phyloP scores from a whole-genome alignment of 1,140 invertebrate species.

The Theocolax elegans region DNA sequence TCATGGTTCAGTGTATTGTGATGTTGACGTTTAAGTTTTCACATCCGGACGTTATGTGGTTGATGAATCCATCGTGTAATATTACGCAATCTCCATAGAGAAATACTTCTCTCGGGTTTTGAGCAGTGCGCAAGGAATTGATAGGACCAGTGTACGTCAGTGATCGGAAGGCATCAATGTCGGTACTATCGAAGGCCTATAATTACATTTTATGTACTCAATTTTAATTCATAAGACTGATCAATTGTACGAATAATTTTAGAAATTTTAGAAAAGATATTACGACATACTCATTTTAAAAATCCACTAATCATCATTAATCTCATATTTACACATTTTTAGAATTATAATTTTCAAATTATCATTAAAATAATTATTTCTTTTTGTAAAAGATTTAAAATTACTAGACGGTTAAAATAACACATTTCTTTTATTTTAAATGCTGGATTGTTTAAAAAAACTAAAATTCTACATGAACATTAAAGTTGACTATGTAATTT shows the following conservation, averaged over 20 bases:
- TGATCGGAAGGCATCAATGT: constrained; percentile 55
- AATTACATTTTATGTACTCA: constrained; percentile 23
- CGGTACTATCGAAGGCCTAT: constrained; percentile 57
- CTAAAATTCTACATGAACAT: too few relatives aligned
- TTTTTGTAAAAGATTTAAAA: too few relatives aligned
- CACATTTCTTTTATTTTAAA: too few relatives aligned
- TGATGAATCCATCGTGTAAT: constrained; percentile 59
- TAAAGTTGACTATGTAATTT: too few relatives aligned
- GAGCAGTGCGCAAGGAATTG: constrained; percentile 57
- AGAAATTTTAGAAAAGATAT: neutral
- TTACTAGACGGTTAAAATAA: too few relatives aligned
- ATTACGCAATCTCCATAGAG: constrained; percentile 61
- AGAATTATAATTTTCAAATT: constrained; percentile 4
- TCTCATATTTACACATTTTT: neutral
- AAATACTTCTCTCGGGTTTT: constrained; percentile 57
- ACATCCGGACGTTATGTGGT: constrained; percentile 56
- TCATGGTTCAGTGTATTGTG: constrained; percentile 57
- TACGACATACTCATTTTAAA: too few relatives aligned
- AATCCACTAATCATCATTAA: neutral
- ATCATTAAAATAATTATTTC: neutral
- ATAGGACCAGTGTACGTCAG: constrained; percentile 61
- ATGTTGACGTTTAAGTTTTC: constrained; percentile 60
- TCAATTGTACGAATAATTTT: neutral
- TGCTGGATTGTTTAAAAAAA: too few relatives aligned
- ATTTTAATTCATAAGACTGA: constrained; percentile 14